These are phyloP conservation scores for Pterois miles DNA, from an alignment of 2,797 vertebrate genomes.

Conservation along the genomic window DNA sequence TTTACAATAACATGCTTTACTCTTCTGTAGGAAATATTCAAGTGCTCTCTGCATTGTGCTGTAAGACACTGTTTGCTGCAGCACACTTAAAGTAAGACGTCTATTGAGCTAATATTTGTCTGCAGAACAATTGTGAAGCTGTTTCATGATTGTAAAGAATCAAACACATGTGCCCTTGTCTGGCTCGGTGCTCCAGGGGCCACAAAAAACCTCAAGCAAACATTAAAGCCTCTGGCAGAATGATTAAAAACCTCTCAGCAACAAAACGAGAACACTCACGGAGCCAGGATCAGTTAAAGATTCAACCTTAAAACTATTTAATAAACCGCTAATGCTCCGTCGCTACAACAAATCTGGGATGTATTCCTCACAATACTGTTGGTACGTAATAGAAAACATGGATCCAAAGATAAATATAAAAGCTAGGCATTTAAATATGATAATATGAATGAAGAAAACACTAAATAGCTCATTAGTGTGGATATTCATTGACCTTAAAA, in stretches of 20 bases:
- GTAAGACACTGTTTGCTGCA: neutral
- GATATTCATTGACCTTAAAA: conserved; percentile 27
- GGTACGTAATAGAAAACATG: neutral
- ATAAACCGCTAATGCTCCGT: conserved; percentile 25
- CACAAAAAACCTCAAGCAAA: conserved; percentile 65
- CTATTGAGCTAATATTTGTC: neutral
- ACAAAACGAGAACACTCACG: conserved; percentile 49
- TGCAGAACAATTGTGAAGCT: conserved; percentile 9
- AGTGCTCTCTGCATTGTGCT: neutral
- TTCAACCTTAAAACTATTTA: conserved; percentile 41
- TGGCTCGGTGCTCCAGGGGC: conserved; percentile 48
- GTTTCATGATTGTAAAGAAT: conserved; percentile 20
- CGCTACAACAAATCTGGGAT: conserved; percentile 31
- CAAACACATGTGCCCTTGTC: conserved; percentile 9
- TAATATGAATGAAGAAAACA: conserved; percentile 1
- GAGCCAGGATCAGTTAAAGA: conserved; percentile 54
- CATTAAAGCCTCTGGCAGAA: conserved; percentile 59
- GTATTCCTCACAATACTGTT: neutral
- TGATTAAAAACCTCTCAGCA: conserved; percentile 56
- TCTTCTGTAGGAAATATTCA: neutral
- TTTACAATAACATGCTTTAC: neutral
- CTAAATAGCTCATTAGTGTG: conserved; percentile 8
- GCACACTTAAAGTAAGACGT: neutral
- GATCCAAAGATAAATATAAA: neutral
- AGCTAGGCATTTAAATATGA: neutral